Evolutionary conservation across 1,140 invertebrate species (phyloP).

Genomic region (Sycophaga agraensis): DNA sequence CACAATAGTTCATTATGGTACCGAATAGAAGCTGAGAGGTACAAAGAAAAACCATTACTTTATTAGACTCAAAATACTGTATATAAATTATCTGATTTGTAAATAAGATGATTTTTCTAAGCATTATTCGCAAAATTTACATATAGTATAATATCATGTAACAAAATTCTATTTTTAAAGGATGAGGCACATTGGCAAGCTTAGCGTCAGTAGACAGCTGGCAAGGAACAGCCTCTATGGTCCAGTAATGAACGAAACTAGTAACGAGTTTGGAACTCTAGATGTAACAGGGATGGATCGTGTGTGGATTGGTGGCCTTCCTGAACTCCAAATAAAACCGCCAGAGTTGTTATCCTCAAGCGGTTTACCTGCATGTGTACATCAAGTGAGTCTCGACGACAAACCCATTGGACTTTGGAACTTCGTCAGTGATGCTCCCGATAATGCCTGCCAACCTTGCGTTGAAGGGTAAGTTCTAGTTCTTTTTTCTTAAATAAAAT

Average conservation of each 20-base stretch:
- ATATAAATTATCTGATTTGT: too few relatives aligned
- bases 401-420: slow-evolving; percentile 85
- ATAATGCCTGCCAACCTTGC: slow-evolving; percentile 73
- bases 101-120: too few relatives aligned
- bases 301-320: slow-evolving; percentile 63
- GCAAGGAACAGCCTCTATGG: slow-evolving; percentile 43
- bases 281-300: slow-evolving; percentile 58
- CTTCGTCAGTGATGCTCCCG: slow-evolving; percentile 66
- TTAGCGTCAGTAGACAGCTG: slow-evolving; percentile 59
- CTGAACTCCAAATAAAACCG: slow-evolving; percentile 55
- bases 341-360: slow-evolving; percentile 53
- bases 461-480: slow-evolving; percentile 65
- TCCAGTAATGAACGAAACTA: slow-evolving; percentile 53
- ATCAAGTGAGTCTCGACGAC: slow-evolving; percentile 76
- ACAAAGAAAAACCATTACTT: slow-evolving; percentile 23
- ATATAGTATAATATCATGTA: slow-evolving; percentile 31
- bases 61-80: slow-evolving; percentile 30
- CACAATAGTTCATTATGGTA: slow-evolving; percentile 73
- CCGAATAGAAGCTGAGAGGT: slow-evolving; percentile 68
- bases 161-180: slow-evolving; percentile 38
- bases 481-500: background rate
- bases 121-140: too few relatives aligned
- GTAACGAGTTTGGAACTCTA: slow-evolving; percentile 58
- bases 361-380: slow-evolving; percentile 74
- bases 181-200: slow-evolving; percentile 60